Evolutionary conservation across 2,888 invertebrate species (phyloP).

Genomic region (Elysia crispata): DNA sequence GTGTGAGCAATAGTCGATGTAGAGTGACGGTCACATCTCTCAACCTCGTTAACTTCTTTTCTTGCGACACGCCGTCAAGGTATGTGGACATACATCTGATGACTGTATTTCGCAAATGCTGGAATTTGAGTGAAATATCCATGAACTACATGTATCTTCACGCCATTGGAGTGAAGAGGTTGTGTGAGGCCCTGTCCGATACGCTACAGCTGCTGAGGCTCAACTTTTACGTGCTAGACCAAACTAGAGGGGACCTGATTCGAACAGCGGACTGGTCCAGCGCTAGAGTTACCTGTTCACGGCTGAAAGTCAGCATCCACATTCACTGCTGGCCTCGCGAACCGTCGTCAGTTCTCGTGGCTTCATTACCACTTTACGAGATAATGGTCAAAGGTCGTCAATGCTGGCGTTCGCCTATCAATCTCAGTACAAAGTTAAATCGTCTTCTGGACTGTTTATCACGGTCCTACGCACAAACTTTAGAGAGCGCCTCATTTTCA

Average conservation of each 20-base stretch:
- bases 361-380: conserved; percentile 20
- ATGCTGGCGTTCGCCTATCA: conserved; percentile 3
- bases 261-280: conserved; percentile 28
- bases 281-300: neutral
- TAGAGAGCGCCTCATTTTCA: neutral
- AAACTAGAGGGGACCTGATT: conserved; percentile 16
- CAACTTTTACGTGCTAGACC: conserved; percentile 6
- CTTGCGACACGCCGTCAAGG: neutral
- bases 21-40: neutral
- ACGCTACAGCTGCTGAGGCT: conserved; percentile 17
- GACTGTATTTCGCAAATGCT: conserved; percentile 23
- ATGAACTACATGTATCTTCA: conserved; percentile 37
- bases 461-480: neutral
- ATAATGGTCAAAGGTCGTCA: conserved; percentile 15
- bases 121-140: conserved; percentile 21
- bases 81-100: conserved; percentile 1
- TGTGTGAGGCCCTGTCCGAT: conserved; percentile 18
- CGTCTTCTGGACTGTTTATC: conserved; percentile 20
- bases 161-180: conserved; percentile 3
- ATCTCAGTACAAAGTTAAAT: conserved; percentile 15
- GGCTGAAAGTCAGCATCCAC: conserved; percentile 29
- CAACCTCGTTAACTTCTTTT: conserved; percentile 30
- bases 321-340: conserved; percentile 34
- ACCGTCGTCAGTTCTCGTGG: neutral
- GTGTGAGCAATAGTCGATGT: conserved; percentile 12